phyloP scores from a whole-genome alignment of 1,140 invertebrate species.

The Conus ventricosus region DNA sequence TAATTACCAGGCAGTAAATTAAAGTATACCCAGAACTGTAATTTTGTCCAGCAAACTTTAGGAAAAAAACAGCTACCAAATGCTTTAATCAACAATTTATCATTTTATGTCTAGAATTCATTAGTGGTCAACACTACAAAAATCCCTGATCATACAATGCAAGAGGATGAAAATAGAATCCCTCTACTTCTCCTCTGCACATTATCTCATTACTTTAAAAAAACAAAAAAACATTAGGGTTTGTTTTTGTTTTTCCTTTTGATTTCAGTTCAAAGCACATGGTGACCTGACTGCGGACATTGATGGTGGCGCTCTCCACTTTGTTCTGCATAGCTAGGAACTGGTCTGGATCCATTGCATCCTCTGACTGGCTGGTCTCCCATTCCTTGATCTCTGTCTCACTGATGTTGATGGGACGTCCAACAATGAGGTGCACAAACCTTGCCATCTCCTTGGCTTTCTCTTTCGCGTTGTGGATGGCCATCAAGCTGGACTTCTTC shows the following conservation, averaged over 20 bases:
- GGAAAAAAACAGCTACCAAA: too few relatives aligned
- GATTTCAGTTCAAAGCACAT: conserved; percentile 66
- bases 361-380: conserved; percentile 49
- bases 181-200: too few relatives aligned
- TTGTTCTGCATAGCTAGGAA: conserved; percentile 56
- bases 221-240: too few relatives aligned
- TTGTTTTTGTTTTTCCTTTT: conserved; percentile 54
- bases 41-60: too few relatives aligned
- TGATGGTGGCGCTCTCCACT: conserved; percentile 54
- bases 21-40: too few relatives aligned
- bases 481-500: conserved; percentile 66
- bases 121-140: too few relatives aligned
- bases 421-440: conserved; percentile 64
- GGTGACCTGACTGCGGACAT: conserved; percentile 57
- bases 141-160: too few relatives aligned
- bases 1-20: too few relatives aligned
- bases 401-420: conserved; percentile 59
- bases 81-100: too few relatives aligned
- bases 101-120: too few relatives aligned
- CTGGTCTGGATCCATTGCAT: conserved; percentile 49
- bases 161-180: too few relatives aligned
- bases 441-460: conserved; percentile 71
- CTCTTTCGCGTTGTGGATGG: conserved; percentile 70
- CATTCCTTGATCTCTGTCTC: conserved; percentile 64
- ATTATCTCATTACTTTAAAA: too few relatives aligned